These are phyloP conservation scores for Platysternon megacephalum DNA, from an alignment of 2,113 vertebrate genomes.

Conservation along the genomic window DNA sequence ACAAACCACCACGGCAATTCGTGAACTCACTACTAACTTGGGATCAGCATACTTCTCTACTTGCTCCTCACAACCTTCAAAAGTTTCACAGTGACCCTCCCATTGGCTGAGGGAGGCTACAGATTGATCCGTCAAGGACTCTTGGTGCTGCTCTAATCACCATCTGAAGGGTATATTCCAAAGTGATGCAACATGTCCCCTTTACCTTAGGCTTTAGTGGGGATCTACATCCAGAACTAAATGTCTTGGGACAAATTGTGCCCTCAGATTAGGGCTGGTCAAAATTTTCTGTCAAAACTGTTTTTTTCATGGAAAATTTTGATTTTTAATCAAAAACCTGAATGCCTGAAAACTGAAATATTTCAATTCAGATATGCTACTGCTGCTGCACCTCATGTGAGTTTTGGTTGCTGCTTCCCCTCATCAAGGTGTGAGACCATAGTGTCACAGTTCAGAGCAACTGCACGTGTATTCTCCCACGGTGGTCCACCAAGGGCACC, in stretches of 20 bases:
- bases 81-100: not conserved
- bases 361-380: not conserved
- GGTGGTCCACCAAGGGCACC: too few relatives aligned
- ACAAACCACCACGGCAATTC: not conserved
- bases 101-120: not conserved
- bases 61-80: not conserved
- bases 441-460: too few relatives aligned
- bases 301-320: not conserved
- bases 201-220: not conserved
- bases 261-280: not conserved
- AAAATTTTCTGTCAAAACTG: not conserved
- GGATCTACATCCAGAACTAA: not conserved
- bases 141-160: not conserved
- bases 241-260: not conserved
- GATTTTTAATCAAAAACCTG: not conserved
- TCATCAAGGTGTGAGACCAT: too few relatives aligned
- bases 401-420: too few relatives aligned
- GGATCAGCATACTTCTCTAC: not conserved
- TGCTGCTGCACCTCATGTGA: too few relatives aligned
- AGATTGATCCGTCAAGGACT: not conserved
- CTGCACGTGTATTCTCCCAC: too few relatives aligned
- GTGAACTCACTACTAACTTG: too few relatives aligned
- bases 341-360: not conserved
- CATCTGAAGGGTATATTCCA: fast-evolving
- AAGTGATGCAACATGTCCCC: not conserved